Evolutionary conservation across 1,140 invertebrate genomes (phyloP).

Genomic region (Tachypleus tridentatus): DNA sequence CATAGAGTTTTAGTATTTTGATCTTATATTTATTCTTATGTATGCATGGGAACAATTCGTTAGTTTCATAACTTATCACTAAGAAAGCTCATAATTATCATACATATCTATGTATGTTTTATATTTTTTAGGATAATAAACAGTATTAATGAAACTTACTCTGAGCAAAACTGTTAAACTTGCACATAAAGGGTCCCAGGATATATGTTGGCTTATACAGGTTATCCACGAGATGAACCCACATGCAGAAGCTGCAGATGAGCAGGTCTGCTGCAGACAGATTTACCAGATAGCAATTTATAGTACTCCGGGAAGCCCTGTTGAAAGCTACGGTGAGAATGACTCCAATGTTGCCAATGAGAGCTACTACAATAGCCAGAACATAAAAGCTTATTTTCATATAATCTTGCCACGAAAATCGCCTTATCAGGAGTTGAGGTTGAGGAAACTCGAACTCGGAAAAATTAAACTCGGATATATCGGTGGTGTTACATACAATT

Average conservation of each 20-base stretch:
- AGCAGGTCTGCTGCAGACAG: slow-evolving; percentile 34
- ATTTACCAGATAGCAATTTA: slow-evolving; percentile 37
- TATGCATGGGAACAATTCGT: too few relatives aligned
- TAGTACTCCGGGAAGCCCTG: slow-evolving; percentile 33
- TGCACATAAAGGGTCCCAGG: slow-evolving; percentile 37
- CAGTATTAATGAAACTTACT: slow-evolving; percentile 30
- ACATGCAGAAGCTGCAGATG: slow-evolving; percentile 38
- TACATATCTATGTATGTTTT: too few relatives aligned
- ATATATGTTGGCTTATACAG: slow-evolving; percentile 29
- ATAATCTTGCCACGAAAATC: slow-evolving; percentile 25
- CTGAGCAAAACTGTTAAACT: slow-evolving; percentile 40
- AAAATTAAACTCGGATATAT: slow-evolving; percentile 25
- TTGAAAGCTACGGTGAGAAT: slow-evolving; percentile 40
- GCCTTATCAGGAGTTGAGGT: slow-evolving; percentile 15
- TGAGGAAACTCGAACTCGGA: slow-evolving; percentile 16
- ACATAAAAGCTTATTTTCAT: slow-evolving; percentile 31
- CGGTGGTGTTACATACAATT: too few relatives aligned
- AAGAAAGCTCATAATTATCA: too few relatives aligned
- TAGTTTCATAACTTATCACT: too few relatives aligned
- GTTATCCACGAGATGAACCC: slow-evolving; percentile 37
- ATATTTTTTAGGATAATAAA: too few relatives aligned
- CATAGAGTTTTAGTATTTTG: too few relatives aligned
- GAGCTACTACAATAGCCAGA: slow-evolving; percentile 27
- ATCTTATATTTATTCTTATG: too few relatives aligned
- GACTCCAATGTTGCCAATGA: slow-evolving; percentile 39